Base-by-base conservation (phyloP, 1,140 invertebrate species). In the Daktulosphaira vitifoliae region DNA sequence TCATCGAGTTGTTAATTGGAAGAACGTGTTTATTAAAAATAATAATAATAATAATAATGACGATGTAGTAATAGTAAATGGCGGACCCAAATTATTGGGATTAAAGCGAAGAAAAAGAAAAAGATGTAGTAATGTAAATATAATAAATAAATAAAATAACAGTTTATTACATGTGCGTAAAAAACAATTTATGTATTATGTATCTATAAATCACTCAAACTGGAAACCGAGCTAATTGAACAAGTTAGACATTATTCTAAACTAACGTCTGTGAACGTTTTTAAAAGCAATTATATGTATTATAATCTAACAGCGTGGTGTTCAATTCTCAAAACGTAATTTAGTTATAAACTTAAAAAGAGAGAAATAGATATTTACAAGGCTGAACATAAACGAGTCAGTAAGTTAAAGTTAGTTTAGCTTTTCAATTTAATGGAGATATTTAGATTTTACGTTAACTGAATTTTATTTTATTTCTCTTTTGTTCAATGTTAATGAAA, bases 211-310 rank as follows among this genome's bases (percentile, higher is more conserved):
- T 62, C 42, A 46, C 56, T 56, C 44, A 46, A 48, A 62, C 18
- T 13, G 56, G 56, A 62, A 46, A 20, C n/a, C n/a, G 54, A 39
- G 26, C 56, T 62, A 62, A 62, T 62, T 62, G 56, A 39, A 62
- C 56, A 18, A 48, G 56, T 62, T 22, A 29, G 44, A 29, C 44
- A 16, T n/a, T 33, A 33, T 33, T 33, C 29, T 6, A 5, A 33
- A 11, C 29, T 11, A 33, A 33, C 29, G 16, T 22, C 11, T 1
- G 20, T 44, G 25, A 20, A 46, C 22, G 23, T 59, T 46, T 18
- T n/a, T 16, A 18, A 26, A 26, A 29, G 42, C 26, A 22, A 48
- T 62, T 44, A 42, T 33, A 5, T 9, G 25, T 38, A 62, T 48
- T 46, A 33, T 20, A 29, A 48, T 62, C 13, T 46, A 62, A 22